Percentiles rank a stretch among this genome's conserved stretches.
These are phyloP conservation scores for Glomeris maerens DNA, from an alignment of 1,140 invertebrate species.

Conservation along the genomic window DNA sequence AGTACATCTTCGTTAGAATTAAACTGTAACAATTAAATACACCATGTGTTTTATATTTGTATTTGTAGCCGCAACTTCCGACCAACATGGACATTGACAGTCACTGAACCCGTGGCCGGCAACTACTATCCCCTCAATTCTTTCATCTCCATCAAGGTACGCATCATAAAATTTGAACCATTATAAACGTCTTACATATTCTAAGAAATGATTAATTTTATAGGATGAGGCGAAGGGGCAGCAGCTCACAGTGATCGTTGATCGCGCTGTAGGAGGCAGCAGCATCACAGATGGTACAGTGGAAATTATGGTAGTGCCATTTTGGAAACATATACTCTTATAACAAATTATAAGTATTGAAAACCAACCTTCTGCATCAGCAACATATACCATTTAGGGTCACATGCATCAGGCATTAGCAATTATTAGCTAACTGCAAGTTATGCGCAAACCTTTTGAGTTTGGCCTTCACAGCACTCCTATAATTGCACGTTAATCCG, in stretches of 20 bases:
- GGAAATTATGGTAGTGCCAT: conserved; percentile 45
- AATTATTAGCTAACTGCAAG: no score
- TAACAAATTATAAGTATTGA: no score
- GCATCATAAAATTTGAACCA: neutral
- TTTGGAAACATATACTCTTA: no score
- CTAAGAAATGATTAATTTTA: neutral
- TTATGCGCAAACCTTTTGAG: no score
- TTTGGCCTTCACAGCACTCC: no score
- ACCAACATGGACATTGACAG: conserved; percentile 51
- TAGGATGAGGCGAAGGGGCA: conserved; percentile 22
- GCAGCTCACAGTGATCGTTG: conserved; percentile 50
- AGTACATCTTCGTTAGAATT: no score
- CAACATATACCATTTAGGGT: no score
- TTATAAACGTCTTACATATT: neutral
- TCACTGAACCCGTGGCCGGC: conserved; percentile 50
- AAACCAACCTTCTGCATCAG: no score
- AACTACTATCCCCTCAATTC: conserved; percentile 92
- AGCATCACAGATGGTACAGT: conserved; percentile 48
- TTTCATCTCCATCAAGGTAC: conserved; percentile 52
- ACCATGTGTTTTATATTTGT: no score
- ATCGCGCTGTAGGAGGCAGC: conserved; percentile 72
- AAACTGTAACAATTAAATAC: no score
- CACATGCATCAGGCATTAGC: no score
- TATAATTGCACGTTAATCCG: no score
- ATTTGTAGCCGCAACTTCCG: conserved; percentile 46